Conservation (phyloP, 2,113 vertebrate genomes). For the Columba livia region DNA sequence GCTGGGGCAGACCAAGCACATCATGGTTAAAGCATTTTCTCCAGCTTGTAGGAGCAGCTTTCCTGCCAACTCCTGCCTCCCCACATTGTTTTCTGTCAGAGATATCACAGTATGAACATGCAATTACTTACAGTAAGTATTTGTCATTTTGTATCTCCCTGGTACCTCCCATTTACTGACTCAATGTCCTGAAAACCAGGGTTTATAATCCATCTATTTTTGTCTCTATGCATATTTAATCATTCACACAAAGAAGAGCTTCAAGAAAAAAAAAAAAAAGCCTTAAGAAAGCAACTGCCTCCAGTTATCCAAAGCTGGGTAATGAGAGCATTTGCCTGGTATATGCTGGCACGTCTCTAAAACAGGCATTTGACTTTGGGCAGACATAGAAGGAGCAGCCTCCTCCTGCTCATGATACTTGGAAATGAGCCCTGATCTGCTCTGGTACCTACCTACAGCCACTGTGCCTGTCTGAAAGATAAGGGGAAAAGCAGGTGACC, state of each 20-base stretch:
- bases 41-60: neutral
- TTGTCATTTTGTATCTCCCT: neutral
- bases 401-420: neutral
- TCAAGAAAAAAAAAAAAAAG: neutral
- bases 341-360: neutral
- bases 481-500: neutral
- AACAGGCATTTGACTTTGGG: neutral
- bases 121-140: neutral
- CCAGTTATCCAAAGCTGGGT: neutral
- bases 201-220: neutral
- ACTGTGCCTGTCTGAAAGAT: neutral
- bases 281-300: neutral
- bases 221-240: neutral
- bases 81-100: neutral
- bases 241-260: neutral
- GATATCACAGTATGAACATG: rapidly evolving
- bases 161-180: neutral
- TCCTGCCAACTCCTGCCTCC: neutral
- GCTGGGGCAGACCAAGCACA: neutral
- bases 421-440: neutral
- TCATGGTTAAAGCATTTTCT: neutral
- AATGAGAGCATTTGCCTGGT: neutral
- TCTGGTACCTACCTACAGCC: neutral
- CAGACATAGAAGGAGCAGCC: neutral
- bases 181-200: neutral